These are phyloP conservation scores for Rhabdomys pumilio DNA, from an alignment of 2,797 vertebrate genomes.

Conservation along the genomic window DNA sequence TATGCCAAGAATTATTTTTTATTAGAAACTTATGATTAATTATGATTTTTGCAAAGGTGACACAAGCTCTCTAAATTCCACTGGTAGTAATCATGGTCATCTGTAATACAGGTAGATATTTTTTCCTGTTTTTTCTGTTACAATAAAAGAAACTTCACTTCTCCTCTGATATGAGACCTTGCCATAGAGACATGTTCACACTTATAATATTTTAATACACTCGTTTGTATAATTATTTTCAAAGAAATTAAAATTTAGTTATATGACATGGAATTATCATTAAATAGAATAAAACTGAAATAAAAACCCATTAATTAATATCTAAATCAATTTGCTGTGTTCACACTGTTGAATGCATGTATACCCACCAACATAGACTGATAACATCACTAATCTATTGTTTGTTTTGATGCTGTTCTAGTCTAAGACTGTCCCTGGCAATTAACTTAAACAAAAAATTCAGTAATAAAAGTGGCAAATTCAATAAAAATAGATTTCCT, in stretches of 20 bases:
- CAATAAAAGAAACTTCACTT: conserved; percentile 26
- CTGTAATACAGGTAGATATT: conserved; percentile 16
- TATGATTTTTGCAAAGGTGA: conserved; percentile 1
- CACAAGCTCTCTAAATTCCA: conserved; percentile 26
- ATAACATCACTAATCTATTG: conserved; percentile 37
- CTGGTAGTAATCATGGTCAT: neutral
- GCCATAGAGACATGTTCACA: neutral
- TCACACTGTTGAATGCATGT: conserved; percentile 59
- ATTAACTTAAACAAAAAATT: neutral
- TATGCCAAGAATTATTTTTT: neutral
- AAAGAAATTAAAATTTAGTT: conserved; percentile 55
- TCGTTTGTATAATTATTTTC: conserved; percentile 20
- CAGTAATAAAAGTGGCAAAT: conserved; percentile 28
- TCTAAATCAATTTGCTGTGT: conserved; percentile 75
- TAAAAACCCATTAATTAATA: conserved; percentile 72
- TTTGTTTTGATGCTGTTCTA: conserved; percentile 40
- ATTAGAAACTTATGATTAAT: conserved; percentile 5
- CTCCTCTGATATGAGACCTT: conserved; percentile 10
- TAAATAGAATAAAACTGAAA: conserved; percentile 72
- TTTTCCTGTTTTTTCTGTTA: conserved; percentile 5
- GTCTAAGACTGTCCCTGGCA: neutral
- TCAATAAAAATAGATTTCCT: conserved; percentile 7
- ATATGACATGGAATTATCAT: conserved; percentile 33
- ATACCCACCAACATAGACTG: conserved; percentile 64
- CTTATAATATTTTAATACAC: neutral